Percentiles rank a stretch among this genome's conserved stretches.
phyloP scores from a whole-genome alignment of 2,888 invertebrate genomes.

The Geophilus truncorum region DNA sequence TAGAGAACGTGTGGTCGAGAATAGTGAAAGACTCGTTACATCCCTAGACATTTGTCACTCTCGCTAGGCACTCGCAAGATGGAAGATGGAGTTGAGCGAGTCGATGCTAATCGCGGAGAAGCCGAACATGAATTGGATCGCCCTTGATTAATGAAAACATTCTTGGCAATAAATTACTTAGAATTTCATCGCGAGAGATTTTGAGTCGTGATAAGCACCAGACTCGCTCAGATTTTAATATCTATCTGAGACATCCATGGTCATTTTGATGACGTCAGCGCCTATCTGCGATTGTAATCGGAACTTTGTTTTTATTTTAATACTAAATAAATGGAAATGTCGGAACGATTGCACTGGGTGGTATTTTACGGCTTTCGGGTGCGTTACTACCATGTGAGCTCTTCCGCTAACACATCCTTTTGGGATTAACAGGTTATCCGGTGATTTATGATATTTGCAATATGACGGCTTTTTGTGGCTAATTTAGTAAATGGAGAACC shows the following conservation, averaged over 20 bases:
- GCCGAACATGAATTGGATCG: no score
- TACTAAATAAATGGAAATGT: background rate
- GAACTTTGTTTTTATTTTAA: background rate
- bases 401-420: slow-evolving; percentile 2
- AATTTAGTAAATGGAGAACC: background rate
- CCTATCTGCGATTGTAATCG: background rate
- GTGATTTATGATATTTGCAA: background rate
- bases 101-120: no score
- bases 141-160: no score
- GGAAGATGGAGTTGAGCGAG: background rate
- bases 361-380: background rate
- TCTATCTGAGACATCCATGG: background rate
- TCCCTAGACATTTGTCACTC: background rate
- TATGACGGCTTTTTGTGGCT: background rate
- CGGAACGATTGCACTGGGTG: background rate
- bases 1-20: slow-evolving; percentile 11
- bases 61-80: background rate
- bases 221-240: no score
- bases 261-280: background rate
- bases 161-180: no score
- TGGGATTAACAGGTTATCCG: slow-evolving; percentile 3
- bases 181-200: no score
- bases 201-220: no score
- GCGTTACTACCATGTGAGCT: background rate
- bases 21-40: background rate